Conservation (phyloP, 2,888 invertebrate genomes). For the Philereme transversata region DNA sequence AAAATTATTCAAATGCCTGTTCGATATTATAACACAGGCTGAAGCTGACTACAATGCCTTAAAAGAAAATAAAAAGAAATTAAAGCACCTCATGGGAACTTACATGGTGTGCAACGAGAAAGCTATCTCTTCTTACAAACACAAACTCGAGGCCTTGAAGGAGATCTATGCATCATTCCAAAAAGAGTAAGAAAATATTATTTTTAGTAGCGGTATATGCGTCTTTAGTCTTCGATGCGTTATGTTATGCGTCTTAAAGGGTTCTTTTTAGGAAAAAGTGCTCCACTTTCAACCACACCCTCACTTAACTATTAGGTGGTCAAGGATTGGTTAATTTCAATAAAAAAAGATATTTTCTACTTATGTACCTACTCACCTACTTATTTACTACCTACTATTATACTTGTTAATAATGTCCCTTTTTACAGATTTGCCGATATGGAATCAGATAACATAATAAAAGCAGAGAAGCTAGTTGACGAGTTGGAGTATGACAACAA, state of each 20-base stretch:
- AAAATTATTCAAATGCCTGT: slow-evolving; percentile 55
- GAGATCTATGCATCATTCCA: slow-evolving; percentile 60
- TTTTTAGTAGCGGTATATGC: background rate
- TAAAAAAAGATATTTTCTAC: too few species aligned
- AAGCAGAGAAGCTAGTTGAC: slow-evolving; percentile 61
- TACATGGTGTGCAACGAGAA: slow-evolving; percentile 70
- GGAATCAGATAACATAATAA: slow-evolving; percentile 58
- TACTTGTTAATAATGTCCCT: too few species aligned
- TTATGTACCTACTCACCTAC: too few species aligned
- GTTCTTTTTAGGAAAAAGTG: too few species aligned
- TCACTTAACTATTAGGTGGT: too few species aligned
- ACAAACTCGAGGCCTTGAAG: slow-evolving; percentile 61
- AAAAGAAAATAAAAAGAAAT: slow-evolving; percentile 71
- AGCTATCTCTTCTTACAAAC: slow-evolving; percentile 60
- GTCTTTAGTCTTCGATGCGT: too few species aligned
- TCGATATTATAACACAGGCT: slow-evolving; percentile 56
- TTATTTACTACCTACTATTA: background rate
- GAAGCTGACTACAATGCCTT: slow-evolving; percentile 65
- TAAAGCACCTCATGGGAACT: slow-evolving; percentile 63
- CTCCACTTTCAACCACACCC: too few species aligned
- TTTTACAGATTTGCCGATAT: slow-evolving; percentile 62
- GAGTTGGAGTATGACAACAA: slow-evolving; percentile 67
- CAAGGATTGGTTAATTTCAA: too few species aligned
- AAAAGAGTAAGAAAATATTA: slow-evolving; percentile 56
- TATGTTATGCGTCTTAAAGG: too few species aligned